Base-by-base conservation (phyloP, 2,113 vertebrate genomes). In the Vicugna pacos region DNA sequence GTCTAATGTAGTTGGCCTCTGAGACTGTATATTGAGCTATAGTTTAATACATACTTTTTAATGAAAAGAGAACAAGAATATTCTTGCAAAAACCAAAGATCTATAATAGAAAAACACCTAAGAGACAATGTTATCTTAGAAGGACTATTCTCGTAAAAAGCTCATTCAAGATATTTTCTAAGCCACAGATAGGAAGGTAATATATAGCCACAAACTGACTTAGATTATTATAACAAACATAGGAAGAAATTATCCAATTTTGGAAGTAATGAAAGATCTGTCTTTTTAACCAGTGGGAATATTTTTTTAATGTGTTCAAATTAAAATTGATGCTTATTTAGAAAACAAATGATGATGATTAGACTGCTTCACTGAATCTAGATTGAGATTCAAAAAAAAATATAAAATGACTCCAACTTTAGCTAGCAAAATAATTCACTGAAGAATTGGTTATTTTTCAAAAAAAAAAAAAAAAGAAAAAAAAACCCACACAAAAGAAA, bases 231-330 rank as follows among this genome's bases (percentile, higher is more conserved):
- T 64, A 52, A 0, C 22, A 94, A 62, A 15, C 10, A 64, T 64
- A 52, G 84, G 58, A 82, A n/a, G 17, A 11, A 58, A 35, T 58
- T 81, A 89, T 91, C 42, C 17, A 65, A 62, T 70, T 54, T 65
- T 76, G 8, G 22, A 56, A 58, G 13, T 64, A 94, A 89, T 77
- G 58, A 94, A 58, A 30, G 7, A 75, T n/a, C 13, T 75, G 17
- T 72, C 20, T 85, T 92, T 81, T 64, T 81, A 88, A 70, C 19
- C 56, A 76, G 15, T 80, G 32, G 70, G n/a, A 70, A 88, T 32
- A 48, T 88, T 88, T 87, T 48, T 32, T 91, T 79, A 91, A 88
- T 91, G 1, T 65, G 54, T 35, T 94, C 89, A 93, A 95, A 89
- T 70, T 94, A n/a, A 95, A 84, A 73, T 54, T n/a, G 13, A 89